These are phyloP conservation scores for Platysteira castanea DNA, from an alignment of 2,113 vertebrate species.

Conservation along the genomic window DNA sequence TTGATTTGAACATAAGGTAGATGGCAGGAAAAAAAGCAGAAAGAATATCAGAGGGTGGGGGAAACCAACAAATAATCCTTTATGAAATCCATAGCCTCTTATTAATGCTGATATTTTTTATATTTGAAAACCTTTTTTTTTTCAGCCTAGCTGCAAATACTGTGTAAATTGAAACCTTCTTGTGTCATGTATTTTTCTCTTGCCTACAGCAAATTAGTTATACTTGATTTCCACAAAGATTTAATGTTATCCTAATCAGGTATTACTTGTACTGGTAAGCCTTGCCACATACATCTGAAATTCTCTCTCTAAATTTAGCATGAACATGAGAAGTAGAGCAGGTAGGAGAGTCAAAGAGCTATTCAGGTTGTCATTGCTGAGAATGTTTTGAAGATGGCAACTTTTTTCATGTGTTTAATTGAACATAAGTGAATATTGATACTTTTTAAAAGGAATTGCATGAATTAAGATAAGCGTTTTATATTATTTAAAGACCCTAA, in stretches of 20 bases:
- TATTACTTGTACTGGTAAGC: background rate
- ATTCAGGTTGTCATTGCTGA: background rate
- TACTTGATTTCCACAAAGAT: background rate
- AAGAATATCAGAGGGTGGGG: background rate
- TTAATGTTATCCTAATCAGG: background rate
- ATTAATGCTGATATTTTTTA: background rate
- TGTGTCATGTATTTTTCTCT: background rate
- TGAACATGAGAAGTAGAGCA: background rate
- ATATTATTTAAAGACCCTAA: background rate
- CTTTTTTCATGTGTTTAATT: background rate
- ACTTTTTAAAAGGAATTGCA: background rate
- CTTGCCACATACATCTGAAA: background rate
- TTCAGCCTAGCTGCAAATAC: background rate
- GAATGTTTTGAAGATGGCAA: background rate
- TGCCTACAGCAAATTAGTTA: background rate
- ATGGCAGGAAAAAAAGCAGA: background rate
- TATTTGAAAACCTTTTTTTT: background rate
- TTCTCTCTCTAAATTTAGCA: background rate
- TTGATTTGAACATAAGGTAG: conserved; percentile 26
- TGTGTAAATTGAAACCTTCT: background rate
- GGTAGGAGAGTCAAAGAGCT: background rate
- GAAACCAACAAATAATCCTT: background rate
- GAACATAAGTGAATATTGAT: background rate
- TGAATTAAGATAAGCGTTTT: background rate
- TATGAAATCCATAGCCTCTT: background rate